Base-by-base conservation (phyloP, 2,797 vertebrate genomes). In the Poliocrania exsul region DNA sequence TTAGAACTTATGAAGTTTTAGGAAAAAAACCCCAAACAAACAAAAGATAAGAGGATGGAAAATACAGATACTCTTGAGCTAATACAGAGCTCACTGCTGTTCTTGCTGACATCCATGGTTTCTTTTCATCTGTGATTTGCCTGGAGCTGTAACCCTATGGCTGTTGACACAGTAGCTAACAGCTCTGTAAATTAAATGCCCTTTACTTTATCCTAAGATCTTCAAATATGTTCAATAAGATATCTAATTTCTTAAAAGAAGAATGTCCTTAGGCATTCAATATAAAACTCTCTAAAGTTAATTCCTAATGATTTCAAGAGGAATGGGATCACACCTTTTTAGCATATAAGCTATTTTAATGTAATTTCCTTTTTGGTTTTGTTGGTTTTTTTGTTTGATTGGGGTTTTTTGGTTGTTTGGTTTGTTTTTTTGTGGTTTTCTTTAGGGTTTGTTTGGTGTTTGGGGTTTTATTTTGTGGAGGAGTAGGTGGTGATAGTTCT, bases 21-120 rank as follows among this genome's bases (percentile, higher is more conserved):
- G 11, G 2, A 1, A 64, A 53, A 54, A 73, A 31, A 4, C 0
- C 11, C 3, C 11, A 42, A 37, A 0, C 0, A 47, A 65, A 18
- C 13, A 40, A 54, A 47, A 78, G 8, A 7, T 37, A 70, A 40
- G 14, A 66, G 7, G 3, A 62, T 56, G 33, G 58, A 49, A 79
- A 93, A 70, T 7, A 35, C 11, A 25, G 17, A 13, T 57, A 66
- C 16, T 58, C 26, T 16, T 49, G 28, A 79, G 42, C 31, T 53
- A 42, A 60, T 14, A 44, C 1, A 73, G 49, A 88, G 16, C 9
- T 26, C 56, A 57, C 8, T 1, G 3, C 40, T 70, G 9, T 26
- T 81, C 40, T 70, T 84, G 17, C 33, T 87, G 69, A 71, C 64
- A 58, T 8, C 4, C 21, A 33, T 21, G 11, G 11, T n/a, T 61